Evolutionary conservation across 1,140 invertebrate genomes (phyloP), one percentile per base, ranked within the genome.

Genomic region (Armadillidium nasatum): DNA sequence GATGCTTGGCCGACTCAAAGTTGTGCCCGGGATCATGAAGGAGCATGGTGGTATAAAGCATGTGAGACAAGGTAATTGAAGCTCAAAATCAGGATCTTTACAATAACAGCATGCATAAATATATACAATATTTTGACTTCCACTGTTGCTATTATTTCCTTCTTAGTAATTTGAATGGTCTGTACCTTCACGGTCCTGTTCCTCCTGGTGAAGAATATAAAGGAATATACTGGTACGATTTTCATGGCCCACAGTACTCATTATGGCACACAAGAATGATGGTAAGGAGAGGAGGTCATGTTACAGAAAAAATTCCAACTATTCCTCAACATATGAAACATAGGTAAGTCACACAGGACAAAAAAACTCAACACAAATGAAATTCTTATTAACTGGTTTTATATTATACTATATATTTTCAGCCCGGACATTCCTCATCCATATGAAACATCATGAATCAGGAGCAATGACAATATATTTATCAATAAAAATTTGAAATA

Each of bases 1-100:
- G 92, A 93, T 82, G 87, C 87, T 10, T 89, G 88, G 83, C 85
- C 86, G 44, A 90, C 90, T 21, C 89, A 89, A n/a, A 89, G 88
- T 74, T 93, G 91, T 83, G 90, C 91, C 0, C 83, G 87, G 68
- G 86, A 88, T 67, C 89, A 89, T 73, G 86, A 85, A 68, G 89
- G 87, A 7, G 89, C 88, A 4, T 90, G 89, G 83, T 91, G 90
- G 90, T 90, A 89, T 79, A 88, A 87, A 74, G 83, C 83, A 7
- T 87, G 87, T 81, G 88, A 88, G 72, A 89, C 87, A 80, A 82
- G 82, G 83, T 83, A 78, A 81, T 33, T 33, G 33, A 1, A 33
- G 33, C 33, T 3, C 33, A 33, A 6, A 33, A 33, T 33, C 33
- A 33, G 2, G 6, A 33, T 33, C 33, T 33, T 33, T 33, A 33